Base-by-base conservation (phyloP, 92 coral and sea anemone genomes). In the Hydrozoanthus gracilis region DNA sequence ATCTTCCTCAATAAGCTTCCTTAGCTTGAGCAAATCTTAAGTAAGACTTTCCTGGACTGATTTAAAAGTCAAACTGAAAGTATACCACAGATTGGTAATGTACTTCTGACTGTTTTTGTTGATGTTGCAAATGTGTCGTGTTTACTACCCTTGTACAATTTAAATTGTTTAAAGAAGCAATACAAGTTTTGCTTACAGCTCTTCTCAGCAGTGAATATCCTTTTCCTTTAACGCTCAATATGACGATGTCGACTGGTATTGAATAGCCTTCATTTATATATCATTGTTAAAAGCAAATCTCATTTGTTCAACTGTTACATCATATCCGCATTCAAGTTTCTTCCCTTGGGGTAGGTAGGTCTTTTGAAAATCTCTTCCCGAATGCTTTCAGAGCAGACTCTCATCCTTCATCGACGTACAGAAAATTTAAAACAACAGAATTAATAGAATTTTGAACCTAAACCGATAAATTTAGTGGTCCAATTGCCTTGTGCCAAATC, bases 321-420 rank as follows among this genome's bases (percentile, higher is more conserved):
- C 44, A 65, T 62, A 64, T 80, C 74, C 48, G 85, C 85, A 65
- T 46, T 8, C n/a, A 58, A 27, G 39, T 67, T 72, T 14, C 7
- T 66, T 66, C 27, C 54, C 77, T 16, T 18, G 54, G 14, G n/a
- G 77, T 47, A 76, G 4, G 35, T 18, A 76, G 4, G 35, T 18
- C 66, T 76, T 50, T 76, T 27, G 12, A 35, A 68, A 35, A 51
- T 51, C 17, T 20, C 15, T 16, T 7, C 16, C 3, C 20, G 48
- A 51, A 4, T 3, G 72, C 7, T 18, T 79, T 64, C 27, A 64
- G 62, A 80, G 14, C 73, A 45, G n/a, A 20, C 72, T 16, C 20
- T 48, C 49, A 44, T 66, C 16, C 55, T 48, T 80, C 85, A 80
- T 64, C 48, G 44, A 48, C 50, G 74, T 54, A 27, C 66, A 76